Conservation (phyloP, 2,113 vertebrate genomes). For the Zapornia atra region DNA sequence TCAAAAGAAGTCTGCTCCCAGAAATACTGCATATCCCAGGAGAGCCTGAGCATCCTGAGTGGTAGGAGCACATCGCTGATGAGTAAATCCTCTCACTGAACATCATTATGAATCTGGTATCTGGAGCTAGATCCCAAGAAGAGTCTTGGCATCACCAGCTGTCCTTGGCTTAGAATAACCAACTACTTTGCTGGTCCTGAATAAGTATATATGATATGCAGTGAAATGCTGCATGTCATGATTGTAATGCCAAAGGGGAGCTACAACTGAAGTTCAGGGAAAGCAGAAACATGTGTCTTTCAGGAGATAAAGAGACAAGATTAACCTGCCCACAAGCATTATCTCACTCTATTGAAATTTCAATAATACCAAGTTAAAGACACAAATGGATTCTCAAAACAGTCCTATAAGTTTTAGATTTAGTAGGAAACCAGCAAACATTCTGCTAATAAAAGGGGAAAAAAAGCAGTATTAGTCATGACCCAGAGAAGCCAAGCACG, state of each 20-base stretch:
- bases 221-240: neutral
- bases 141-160: neutral
- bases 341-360: neutral
- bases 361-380: neutral
- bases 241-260: neutral
- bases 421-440: neutral
- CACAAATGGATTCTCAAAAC: neutral
- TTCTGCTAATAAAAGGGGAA: neutral
- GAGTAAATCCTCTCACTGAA: neutral
- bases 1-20: neutral
- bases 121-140: neutral
- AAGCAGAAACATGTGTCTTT: neutral
- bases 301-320: neutral
- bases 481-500: neutral
- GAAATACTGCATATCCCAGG: neutral
- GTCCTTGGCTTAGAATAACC: neutral
- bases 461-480: neutral
- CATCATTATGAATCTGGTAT: neutral
- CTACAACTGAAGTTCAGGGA: neutral
- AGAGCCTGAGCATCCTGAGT: neutral
- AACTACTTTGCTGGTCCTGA: neutral
- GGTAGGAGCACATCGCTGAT: neutral
- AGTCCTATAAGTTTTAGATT: neutral
- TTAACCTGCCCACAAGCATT: neutral
- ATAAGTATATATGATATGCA: rapidly evolving